Evolutionary conservation across 1,140 invertebrate species (phyloP), one percentile per base, ranked within the genome.

Genomic region (Babylonia areolata): DNA sequence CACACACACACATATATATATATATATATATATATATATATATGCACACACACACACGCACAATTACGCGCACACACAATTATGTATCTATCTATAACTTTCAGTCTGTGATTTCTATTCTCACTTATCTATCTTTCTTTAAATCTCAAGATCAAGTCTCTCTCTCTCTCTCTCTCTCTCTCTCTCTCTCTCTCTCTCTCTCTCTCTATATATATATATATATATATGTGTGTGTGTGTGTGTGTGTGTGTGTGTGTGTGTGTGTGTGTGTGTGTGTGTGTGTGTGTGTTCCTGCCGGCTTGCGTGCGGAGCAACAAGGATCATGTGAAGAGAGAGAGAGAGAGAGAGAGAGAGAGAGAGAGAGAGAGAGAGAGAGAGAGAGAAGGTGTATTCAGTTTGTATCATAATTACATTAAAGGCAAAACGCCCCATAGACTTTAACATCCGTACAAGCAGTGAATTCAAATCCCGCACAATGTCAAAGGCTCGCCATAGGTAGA

Each of bases 301-400:
- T 73, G 71, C 2, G 71, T 73, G n/a, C 5, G 71, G 42, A n/a
- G 42, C 23, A 58, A 17, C 12, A 31, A 58, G 31, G 35, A 31
- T 3, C 12, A 17, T n/a, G 17, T 11, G 17, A 31, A 54, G 46
- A 54, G 79, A 54, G 46, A 35, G 79, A 81, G n/a, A 81, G 79
- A 81, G 46, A 81, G 79, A 54, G 46, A 81, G 79, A 81, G 46
- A 54, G 46, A 58, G 46, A 58, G 46, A 81, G 31, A 58, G 79
- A 81, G 31, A 54, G 46, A 58, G 31, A 54, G 46, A 81, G 46
- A 81, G 46, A 81, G 31, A 37, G 46, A 81, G 9, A 0, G 46
- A 81, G n/a, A 64, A n/a, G 28, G 23, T 12, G 23, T 9, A 51
- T 12, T 12, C 46, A 51, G 17, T 12, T 12, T 51, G 46, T 51